phyloP scores from a whole-genome alignment of 2,797 vertebrate species.

The Anguilla megastoma region DNA sequence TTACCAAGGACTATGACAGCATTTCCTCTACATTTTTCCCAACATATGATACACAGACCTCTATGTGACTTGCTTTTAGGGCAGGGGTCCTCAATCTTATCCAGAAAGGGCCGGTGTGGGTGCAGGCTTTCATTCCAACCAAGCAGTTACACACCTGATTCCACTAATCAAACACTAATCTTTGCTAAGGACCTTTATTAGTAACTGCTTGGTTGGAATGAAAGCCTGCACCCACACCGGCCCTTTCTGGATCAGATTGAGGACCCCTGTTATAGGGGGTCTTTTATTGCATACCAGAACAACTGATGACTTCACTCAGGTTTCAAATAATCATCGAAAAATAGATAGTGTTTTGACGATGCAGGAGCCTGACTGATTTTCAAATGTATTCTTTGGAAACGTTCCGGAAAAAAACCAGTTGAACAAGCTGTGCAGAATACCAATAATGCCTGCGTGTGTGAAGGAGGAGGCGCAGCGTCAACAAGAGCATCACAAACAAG shows the following conservation, averaged over 20 bases:
- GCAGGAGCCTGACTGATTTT: neutral
- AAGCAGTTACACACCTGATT: too few species aligned
- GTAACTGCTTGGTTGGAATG: too few species aligned
- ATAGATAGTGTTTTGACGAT: neutral
- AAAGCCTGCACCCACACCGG: too few species aligned
- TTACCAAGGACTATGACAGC: neutral
- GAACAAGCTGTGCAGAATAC: neutral
- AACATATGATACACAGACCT: neutral
- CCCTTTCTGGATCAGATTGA: too few species aligned
- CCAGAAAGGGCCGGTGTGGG: too few species aligned
- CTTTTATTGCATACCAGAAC: neutral
- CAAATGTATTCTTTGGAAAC: neutral
- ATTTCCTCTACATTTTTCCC: neutral
- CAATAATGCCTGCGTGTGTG: neutral
- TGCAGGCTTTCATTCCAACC: too few species aligned
- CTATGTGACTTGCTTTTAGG: too few species aligned
- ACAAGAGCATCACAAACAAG: neutral
- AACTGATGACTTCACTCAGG: neutral
- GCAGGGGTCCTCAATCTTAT: too few species aligned
- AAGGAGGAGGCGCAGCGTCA: neutral
- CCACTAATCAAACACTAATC: too few species aligned
- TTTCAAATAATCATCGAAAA: neutral
- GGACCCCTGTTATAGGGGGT: too few species aligned
- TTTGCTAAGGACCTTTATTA: too few species aligned
- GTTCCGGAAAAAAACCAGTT: slow-evolving; percentile 2